These are phyloP conservation scores for Littorina saxatilis DNA, from an alignment of 1,140 invertebrate species.

Conservation along the genomic window DNA sequence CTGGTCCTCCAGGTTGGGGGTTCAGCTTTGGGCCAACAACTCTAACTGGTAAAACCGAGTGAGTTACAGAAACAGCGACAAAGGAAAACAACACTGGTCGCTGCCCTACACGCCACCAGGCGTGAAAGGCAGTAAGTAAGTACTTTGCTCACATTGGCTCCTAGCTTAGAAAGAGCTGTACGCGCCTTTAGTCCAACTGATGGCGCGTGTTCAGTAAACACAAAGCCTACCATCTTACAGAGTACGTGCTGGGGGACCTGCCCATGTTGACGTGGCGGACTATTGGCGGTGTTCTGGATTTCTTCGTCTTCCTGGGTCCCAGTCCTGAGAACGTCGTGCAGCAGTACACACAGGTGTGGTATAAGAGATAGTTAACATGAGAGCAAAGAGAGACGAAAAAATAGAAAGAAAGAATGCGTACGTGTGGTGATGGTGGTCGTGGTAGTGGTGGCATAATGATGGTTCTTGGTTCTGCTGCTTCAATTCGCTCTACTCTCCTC, in stretches of 20 bases:
- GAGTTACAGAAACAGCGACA: not conserved
- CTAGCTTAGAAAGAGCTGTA: not conserved
- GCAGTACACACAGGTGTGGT: too few species aligned
- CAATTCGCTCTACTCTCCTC: not conserved
- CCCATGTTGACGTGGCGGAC: too few species aligned
- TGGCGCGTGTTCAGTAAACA: not conserved
- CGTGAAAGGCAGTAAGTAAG: too few species aligned
- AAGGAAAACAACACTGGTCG: not conserved
- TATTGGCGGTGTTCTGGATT: too few species aligned
- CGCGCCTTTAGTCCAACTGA: not conserved
- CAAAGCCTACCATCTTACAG: constrained; percentile 43
- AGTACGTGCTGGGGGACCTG: constrained; percentile 62
- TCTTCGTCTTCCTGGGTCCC: constrained; percentile 72
- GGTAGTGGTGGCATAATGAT: too few species aligned
- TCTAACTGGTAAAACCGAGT: too few species aligned
- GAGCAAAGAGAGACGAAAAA: constrained; percentile 73
- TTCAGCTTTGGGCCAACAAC: too few species aligned
- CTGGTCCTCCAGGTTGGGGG: too few species aligned
- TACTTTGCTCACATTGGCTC: not conserved
- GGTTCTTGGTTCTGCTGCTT: not conserved
- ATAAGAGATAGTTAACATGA: constrained; percentile 87
- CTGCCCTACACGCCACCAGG: too few species aligned
- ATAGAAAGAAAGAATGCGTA: too few species aligned
- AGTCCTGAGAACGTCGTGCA: too few species aligned
- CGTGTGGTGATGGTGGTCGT: too few species aligned